A percentile compares a stretch with the other conserved stretches of the same genome.
These are phyloP conservation scores for Lichenostomus cassidix DNA, from an alignment of 2,113 vertebrate genomes.

Conservation along the genomic window DNA sequence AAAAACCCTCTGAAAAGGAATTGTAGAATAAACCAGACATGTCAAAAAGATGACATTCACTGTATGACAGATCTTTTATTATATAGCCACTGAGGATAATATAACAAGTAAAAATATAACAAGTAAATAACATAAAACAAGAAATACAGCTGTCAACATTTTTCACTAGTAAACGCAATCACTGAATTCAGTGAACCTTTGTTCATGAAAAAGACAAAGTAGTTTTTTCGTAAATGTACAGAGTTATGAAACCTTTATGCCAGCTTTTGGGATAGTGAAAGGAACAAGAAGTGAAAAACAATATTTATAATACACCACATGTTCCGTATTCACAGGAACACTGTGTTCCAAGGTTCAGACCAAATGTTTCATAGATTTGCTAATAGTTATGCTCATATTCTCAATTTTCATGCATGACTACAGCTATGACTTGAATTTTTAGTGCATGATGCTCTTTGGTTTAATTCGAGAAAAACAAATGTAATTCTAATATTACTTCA, in stretches of 20 bases:
- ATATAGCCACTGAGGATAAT: neutral
- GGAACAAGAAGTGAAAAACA: constrained; percentile 3
- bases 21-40: neutral
- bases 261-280: neutral
- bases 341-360: constrained; percentile 36
- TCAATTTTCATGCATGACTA: constrained; percentile 62
- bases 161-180: neutral
- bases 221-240: neutral
- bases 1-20: neutral
- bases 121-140: constrained; percentile 25
- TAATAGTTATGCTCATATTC: constrained; percentile 52
- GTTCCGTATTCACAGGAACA: constrained; percentile 34
- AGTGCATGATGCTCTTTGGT: constrained; percentile 31
- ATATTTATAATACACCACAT: constrained; percentile 26
- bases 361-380: constrained; percentile 59
- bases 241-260: neutral
- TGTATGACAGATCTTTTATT: constrained; percentile 26
- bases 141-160: constrained; percentile 37
- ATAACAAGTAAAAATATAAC: constrained; percentile 6
- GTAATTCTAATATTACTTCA: neutral
- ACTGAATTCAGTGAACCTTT: neutral
- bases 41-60: neutral
- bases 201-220: neutral
- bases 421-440: constrained; percentile 56
- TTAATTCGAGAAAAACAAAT: constrained; percentile 51